These are phyloP conservation scores for Loripinus fragilis DNA, from an alignment of 2,888 invertebrate genomes.

Conservation along the genomic window DNA sequence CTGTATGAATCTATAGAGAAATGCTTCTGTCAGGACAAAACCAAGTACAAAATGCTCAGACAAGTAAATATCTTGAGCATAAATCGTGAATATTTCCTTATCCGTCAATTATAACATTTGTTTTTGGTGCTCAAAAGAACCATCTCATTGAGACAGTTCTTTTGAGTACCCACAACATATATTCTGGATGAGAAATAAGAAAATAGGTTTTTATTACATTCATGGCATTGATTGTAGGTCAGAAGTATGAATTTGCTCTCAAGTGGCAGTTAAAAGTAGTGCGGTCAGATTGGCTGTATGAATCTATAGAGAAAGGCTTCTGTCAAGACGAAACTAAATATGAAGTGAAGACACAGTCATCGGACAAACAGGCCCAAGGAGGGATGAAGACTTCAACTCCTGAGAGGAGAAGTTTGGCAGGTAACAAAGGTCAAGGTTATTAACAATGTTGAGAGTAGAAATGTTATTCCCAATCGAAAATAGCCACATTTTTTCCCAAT, in stretches of 20 bases:
- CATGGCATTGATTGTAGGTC: conserved; percentile 83
- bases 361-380: conserved; percentile 12
- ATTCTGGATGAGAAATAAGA: too few species aligned
- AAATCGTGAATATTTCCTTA: too few species aligned
- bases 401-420: conserved; percentile 59
- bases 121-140: too few species aligned
- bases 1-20: conserved; percentile 88
- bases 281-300: conserved; percentile 90
- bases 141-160: too few species aligned
- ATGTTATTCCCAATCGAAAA: too few species aligned
- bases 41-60: conserved; percentile 64
- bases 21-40: conserved; percentile 85
- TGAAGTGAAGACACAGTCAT: conserved; percentile 1
- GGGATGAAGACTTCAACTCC: conserved; percentile 77
- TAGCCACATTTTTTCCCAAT: too few species aligned
- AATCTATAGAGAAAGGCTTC: conserved; percentile 88
- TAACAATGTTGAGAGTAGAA: too few species aligned
- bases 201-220: too few species aligned
- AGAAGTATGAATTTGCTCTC: conserved; percentile 88
- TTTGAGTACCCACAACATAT: too few species aligned
- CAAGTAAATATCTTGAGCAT: too few species aligned
- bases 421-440: too few species aligned
- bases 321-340: conserved; percentile 79
- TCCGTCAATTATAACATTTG: too few species aligned
- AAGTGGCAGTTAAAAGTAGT: conserved; percentile 89